Percentiles rank a stretch among this genome's conserved stretches.
Conservation (phyloP, 2,888 invertebrate species). For the Pyrrhia umbra region DNA sequence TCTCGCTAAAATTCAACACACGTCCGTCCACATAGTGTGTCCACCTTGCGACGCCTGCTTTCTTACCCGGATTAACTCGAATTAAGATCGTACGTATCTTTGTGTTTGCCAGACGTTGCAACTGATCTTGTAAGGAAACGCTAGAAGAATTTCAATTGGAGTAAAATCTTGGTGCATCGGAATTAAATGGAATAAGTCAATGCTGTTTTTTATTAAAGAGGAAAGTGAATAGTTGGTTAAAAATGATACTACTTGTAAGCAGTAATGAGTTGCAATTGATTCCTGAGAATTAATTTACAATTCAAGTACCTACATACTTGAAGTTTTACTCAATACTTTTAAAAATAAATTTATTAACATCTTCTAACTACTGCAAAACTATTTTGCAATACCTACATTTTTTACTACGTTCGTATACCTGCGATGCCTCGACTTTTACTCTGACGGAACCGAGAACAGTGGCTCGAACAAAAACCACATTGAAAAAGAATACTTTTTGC, state of each 20-base stretch:
- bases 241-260: conserved; percentile 7
- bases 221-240: conserved; percentile 25
- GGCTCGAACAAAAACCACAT: conserved; percentile 28
- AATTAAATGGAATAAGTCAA: conserved; percentile 49
- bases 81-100: conserved; percentile 86
- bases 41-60: conserved; percentile 82
- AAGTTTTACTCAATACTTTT: background rate
- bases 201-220: conserved; percentile 29
- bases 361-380: background rate
- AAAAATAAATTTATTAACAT: background rate
- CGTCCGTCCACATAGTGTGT: conserved; percentile 79
- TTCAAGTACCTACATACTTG: background rate
- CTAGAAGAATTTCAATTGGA: conserved; percentile 64
- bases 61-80: conserved; percentile 85
- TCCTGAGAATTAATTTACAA: background rate
- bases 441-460: conserved; percentile 22
- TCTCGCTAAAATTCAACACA: conserved; percentile 72
- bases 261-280: background rate
- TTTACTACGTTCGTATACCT: background rate
- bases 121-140: conserved; percentile 69
- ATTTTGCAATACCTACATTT: background rate
- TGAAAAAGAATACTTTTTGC: conserved; percentile 36
- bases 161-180: conserved; percentile 53
- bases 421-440: conserved; percentile 5
- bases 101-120: conserved; percentile 78